A percentile compares a stretch with the other conserved stretches of the same genome.
Evolutionary conservation across 2,113 vertebrate genomes (phyloP).

Genomic region (Cercocebus atys): DNA sequence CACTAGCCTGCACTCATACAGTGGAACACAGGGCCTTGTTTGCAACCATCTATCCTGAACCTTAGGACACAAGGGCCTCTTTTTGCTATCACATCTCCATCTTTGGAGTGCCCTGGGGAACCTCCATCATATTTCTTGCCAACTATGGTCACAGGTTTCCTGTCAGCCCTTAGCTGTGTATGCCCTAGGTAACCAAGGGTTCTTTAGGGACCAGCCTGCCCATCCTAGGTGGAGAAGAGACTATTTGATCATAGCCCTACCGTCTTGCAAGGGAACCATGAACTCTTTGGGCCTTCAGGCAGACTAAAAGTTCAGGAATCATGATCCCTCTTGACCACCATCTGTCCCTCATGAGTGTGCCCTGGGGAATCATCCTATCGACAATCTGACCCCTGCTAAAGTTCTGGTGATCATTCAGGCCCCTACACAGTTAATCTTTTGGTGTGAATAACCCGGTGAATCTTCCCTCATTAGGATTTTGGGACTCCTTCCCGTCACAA

Average conservation of each 20-base stretch:
- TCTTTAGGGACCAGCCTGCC: background rate
- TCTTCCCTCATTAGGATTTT: background rate
- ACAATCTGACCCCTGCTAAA: background rate
- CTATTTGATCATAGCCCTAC: background rate
- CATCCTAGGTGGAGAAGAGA: background rate
- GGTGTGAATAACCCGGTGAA: background rate
- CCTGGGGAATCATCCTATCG: background rate
- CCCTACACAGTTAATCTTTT: background rate
- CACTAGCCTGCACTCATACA: too few relatives aligned
- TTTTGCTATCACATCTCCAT: background rate
- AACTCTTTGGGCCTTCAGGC: background rate
- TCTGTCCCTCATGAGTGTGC: background rate
- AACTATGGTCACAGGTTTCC: background rate
- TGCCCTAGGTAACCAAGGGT: background rate
- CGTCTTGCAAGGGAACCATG: background rate
- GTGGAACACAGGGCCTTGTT: background rate
- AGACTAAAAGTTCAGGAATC: background rate
- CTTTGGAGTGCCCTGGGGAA: background rate
- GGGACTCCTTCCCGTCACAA: background rate
- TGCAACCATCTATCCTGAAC: background rate
- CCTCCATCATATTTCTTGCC: background rate
- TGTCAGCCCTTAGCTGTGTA: background rate
- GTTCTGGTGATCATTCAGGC: background rate
- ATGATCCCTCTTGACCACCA: background rate
- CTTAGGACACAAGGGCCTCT: background rate